Percentiles rank a stretch among this genome's conserved stretches.
Conservation (phyloP, 2,888 invertebrate genomes). For the Allygus modestus region DNA sequence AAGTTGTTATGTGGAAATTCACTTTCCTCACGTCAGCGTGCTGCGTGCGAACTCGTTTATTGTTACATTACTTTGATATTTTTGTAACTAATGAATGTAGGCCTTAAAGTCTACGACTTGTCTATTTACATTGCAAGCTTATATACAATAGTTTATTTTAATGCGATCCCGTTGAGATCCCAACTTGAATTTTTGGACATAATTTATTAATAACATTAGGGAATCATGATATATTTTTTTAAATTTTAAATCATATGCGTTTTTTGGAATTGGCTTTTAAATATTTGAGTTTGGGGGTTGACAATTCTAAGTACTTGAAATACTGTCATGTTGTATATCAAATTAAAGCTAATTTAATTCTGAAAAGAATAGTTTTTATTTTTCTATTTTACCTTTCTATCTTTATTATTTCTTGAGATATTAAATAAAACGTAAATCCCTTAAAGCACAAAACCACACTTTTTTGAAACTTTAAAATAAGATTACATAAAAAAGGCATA, state of each 20-base stretch:
- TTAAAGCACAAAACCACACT: conserved; percentile 12
- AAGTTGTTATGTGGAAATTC: too few relatives aligned
- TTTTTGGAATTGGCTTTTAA: conserved; percentile 50
- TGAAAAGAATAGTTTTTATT: conserved; percentile 44
- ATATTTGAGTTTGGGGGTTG: conserved; percentile 46
- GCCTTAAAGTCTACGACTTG: too few relatives aligned
- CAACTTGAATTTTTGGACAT: conserved; percentile 40
- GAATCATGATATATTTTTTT: conserved; percentile 42
- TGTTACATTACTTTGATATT: too few relatives aligned
- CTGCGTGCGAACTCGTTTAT: too few relatives aligned
- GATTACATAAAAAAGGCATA: conserved; percentile 5
- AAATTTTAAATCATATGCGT: conserved; percentile 33
- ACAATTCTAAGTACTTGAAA: conserved; percentile 42
- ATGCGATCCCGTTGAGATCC: conserved; percentile 15
- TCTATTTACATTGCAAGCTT: too few relatives aligned
- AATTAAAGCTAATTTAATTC: conserved; percentile 51
- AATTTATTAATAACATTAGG: conserved; percentile 29
- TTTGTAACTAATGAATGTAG: conserved; percentile 4
- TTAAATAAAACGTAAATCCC: conserved; percentile 50
- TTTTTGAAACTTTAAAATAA: conserved; percentile 24
- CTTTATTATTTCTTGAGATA: conserved; percentile 37
- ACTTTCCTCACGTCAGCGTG: too few relatives aligned
- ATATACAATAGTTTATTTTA: too few relatives aligned
- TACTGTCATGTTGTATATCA: conserved; percentile 58
- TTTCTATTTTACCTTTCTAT: conserved; percentile 46